These are phyloP conservation scores for Antheraea assamensis DNA, from an alignment of 2,888 invertebrate species.

Conservation along the genomic window DNA sequence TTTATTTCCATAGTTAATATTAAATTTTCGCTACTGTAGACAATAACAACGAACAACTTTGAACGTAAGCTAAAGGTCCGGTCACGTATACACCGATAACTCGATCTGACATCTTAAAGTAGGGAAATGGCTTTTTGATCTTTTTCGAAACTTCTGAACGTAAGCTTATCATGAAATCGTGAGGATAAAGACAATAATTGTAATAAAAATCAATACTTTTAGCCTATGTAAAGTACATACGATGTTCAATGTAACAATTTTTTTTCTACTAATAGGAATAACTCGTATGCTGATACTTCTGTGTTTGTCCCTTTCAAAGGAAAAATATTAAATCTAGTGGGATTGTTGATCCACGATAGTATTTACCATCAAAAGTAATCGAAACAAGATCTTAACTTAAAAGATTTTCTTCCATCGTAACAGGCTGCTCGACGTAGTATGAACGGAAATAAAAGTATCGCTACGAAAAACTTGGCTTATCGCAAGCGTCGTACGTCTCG, in stretches of 20 bases:
- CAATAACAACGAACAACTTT: constrained; percentile 24
- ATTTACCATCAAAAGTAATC: too few species aligned
- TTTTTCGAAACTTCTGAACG: constrained; percentile 44
- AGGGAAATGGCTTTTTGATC: constrained; percentile 70
- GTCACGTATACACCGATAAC: constrained; percentile 69
- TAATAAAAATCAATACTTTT: constrained; percentile 19
- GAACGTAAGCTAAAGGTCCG: constrained; percentile 51
- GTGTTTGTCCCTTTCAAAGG: background rate
- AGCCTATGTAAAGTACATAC: background rate
- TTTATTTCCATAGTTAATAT: background rate
- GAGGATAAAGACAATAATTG: constrained; percentile 21
- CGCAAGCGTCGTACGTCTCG: background rate
- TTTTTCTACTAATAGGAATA: background rate
- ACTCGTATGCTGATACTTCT: background rate
- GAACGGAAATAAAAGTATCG: background rate
- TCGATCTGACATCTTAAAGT: constrained; percentile 69
- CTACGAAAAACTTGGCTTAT: background rate
- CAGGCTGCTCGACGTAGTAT: too few species aligned
- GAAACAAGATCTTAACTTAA: too few species aligned
- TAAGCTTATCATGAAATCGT: constrained; percentile 2
- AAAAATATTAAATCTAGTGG: background rate
- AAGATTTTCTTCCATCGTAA: too few species aligned
- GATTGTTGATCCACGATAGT: background rate
- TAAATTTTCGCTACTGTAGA: background rate
- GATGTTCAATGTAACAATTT: background rate